Evolutionary conservation across 2,797 vertebrate genomes (phyloP).

Genomic region (Semaprochilodus insignis): DNA sequence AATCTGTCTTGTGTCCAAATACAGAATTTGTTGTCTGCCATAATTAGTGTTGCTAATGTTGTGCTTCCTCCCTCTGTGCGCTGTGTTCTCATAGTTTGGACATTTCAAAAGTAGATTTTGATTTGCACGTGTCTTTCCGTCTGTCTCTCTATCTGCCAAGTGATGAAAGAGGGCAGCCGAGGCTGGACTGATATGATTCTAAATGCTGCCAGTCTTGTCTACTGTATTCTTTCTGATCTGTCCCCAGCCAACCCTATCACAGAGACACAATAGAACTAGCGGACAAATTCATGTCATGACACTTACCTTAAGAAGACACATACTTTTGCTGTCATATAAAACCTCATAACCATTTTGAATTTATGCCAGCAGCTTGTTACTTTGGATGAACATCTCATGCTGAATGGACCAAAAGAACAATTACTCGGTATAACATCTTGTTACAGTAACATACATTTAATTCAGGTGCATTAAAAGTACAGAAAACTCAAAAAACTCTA

Average conservation of each 20-base stretch:
- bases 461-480: too few species aligned
- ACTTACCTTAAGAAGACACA: not conserved
- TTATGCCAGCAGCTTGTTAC: too few species aligned
- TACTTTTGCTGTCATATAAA: too few species aligned
- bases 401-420: too few species aligned
- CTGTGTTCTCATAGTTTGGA: not conserved
- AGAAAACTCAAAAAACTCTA: too few species aligned
- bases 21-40: conserved; percentile 1
- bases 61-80: conserved; percentile 6
- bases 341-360: too few species aligned
- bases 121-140: not conserved
- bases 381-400: too few species aligned
- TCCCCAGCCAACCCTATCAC: not conserved
- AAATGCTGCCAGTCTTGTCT: conserved; percentile 11
- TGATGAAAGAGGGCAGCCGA: not conserved
- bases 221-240: not conserved
- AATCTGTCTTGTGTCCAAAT: conserved; percentile 20
- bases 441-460: too few species aligned
- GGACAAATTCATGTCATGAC: not conserved
- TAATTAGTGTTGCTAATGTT: conserved; percentile 27
- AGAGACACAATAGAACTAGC: not conserved
- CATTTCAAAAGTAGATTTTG: not conserved
- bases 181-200: not conserved
- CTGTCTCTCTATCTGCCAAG: not conserved
- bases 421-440: too few species aligned